Conservation (phyloP, 2,888 invertebrate species). For the Ecdyonurus torrentis region DNA sequence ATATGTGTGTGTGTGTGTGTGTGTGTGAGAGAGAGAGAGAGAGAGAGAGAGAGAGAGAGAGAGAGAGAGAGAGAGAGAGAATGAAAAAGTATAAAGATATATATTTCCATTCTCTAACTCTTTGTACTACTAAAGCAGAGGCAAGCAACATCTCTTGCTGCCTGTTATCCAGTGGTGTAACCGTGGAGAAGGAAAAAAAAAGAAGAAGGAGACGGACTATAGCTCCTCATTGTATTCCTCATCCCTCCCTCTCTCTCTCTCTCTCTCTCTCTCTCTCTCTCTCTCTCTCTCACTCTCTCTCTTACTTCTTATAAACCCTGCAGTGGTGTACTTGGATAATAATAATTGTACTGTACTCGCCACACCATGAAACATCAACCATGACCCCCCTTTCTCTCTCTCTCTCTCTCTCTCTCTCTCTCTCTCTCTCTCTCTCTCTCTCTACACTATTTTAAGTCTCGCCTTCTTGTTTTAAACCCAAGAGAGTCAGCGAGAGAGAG, state of each 20-base stretch:
- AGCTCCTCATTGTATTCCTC: not conserved
- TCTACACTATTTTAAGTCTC: not conserved
- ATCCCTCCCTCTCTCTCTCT: too few species aligned
- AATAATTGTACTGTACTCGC: not conserved
- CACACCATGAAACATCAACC: not conserved
- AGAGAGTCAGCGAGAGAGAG: too few species aligned
- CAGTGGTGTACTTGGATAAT: not conserved
- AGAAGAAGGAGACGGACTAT: too few species aligned
- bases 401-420: not conserved
- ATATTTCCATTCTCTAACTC: not conserved
- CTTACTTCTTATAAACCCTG: too few species aligned
- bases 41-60: too few species aligned
- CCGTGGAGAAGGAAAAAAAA: not conserved
- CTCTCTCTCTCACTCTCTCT: too few species aligned
- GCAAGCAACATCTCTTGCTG: not conserved
- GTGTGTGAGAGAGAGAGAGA: too few species aligned
- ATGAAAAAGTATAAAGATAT: not conserved
- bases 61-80: not conserved
- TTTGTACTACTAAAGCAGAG: not conserved
- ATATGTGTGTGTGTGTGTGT: too few species aligned
- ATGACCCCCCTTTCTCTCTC: not conserved
- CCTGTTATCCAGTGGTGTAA: not conserved
- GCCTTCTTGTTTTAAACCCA: not conserved
- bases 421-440: not conserved
- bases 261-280: too few species aligned